Evolutionary conservation across 2,888 invertebrate species (phyloP), one percentile per base, ranked within the genome.

Genomic region (Crepidodera aurea): DNA sequence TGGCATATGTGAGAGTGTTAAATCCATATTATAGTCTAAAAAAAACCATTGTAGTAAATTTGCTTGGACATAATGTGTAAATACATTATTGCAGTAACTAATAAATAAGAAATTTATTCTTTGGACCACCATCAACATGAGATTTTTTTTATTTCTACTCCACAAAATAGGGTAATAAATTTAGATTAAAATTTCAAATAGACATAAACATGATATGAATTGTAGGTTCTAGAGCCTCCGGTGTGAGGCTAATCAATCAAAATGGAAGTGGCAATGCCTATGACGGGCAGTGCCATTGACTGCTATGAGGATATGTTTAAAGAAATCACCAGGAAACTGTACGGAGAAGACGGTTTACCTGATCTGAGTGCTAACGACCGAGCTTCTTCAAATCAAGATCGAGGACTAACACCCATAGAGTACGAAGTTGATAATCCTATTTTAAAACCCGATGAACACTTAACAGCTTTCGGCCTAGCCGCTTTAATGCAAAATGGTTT

Each of bases 321-420:
- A 82, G 94, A 94, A 86, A 94, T 94, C 78, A 94, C 94, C 67
- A 88, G 93, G 81, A 94, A 94, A 84, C 85, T 94, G 71, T 94
- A 94, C 83, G 94, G 94, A 68, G 93, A 93, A 81, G 93, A 94
- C 81, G 83, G 82, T 39, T 71, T 82, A 60, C 81, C 82, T 25
- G 82, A 83, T 67, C 71, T 82, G 57, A 75, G 74, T 57, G 69
- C 74, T 18, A 77, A 75, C 12, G 81, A 81, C 54, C 70, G 79
- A 57, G 67, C 77, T 48, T 71, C 77, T 19, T 74, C 74, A 12
- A 69, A 67, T 39, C 79, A 79, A 69, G 79, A 79, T 56, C 73
- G 81, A 15, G 78, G 79, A 27, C 67, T 81, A 64, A 78, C 79
- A 16, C 77, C 78, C 1, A 85, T 81, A 64, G 87, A 87, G 66